Conservation (phyloP, 2,888 invertebrate genomes). For the Gymnocheta viridis region DNA sequence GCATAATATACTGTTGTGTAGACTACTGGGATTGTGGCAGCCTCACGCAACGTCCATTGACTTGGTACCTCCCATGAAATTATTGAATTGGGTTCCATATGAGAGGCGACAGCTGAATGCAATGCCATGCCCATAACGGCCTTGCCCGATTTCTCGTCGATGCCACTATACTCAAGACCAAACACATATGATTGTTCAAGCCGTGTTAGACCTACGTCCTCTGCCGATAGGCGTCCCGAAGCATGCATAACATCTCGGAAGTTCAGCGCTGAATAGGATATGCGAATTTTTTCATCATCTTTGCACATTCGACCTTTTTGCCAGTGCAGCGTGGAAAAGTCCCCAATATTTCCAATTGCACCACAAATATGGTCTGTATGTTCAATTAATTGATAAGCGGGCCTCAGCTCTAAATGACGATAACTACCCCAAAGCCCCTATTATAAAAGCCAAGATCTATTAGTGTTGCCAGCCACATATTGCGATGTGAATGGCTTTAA, state of each 20-base stretch:
- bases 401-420: constrained; percentile 86
- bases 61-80: constrained; percentile 87
- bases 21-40: constrained; percentile 90
- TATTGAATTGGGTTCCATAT: constrained; percentile 42
- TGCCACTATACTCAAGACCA: constrained; percentile 86
- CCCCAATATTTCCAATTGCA: constrained; percentile 89
- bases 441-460: background rate
- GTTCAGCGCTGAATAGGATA: constrained; percentile 89
- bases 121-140: constrained; percentile 85
- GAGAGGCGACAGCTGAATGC: constrained; percentile 83
- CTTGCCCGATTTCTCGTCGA: constrained; percentile 83
- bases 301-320: constrained; percentile 85
- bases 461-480: background rate
- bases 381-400: constrained; percentile 77
- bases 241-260: constrained; percentile 96
- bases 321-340: constrained; percentile 91
- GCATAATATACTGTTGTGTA: constrained; percentile 86
- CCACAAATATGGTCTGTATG: constrained; percentile 87
- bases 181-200: constrained; percentile 85
- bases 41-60: constrained; percentile 88
- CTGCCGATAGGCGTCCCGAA: constrained; percentile 91
- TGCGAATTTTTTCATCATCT: constrained; percentile 83
- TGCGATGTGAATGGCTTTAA: no score
- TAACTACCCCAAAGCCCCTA: constrained; percentile 86
- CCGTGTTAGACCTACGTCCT: constrained; percentile 87